These are phyloP conservation scores for Oscheius sp. DNA, from an alignment of 2,888 invertebrate species.

Conservation along the genomic window DNA sequence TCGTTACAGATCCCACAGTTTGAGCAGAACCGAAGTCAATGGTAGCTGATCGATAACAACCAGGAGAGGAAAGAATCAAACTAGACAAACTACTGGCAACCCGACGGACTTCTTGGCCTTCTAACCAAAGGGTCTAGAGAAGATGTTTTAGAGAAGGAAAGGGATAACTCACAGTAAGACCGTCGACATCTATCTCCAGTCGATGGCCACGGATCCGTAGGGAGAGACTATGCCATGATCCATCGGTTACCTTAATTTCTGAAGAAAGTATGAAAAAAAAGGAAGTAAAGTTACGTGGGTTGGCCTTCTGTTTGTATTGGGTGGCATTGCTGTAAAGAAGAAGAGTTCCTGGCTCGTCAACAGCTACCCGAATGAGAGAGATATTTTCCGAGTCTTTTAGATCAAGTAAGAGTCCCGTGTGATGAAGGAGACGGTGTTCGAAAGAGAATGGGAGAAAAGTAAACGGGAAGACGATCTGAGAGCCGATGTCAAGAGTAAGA, in stretches of 20 bases:
- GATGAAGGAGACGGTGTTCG: slow-evolving; percentile 66
- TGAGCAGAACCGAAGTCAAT: slow-evolving; percentile 58
- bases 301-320: slow-evolving; percentile 58
- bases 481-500: slow-evolving; percentile 54
- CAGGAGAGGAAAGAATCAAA: slow-evolving; percentile 55
- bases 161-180: slow-evolving; percentile 46
- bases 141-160: neutral
- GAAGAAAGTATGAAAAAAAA: neutral
- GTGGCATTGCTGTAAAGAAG: slow-evolving; percentile 56
- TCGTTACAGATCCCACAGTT: slow-evolving; percentile 51
- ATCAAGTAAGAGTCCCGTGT: slow-evolving; percentile 44
- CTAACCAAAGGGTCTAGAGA: slow-evolving; percentile 58
- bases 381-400: slow-evolving; percentile 59
- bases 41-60: slow-evolving; percentile 66
- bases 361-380: slow-evolving; percentile 53
- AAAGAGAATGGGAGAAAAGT: slow-evolving; percentile 67
- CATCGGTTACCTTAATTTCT: slow-evolving; percentile 56
- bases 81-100: slow-evolving; percentile 54
- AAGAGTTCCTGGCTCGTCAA: slow-evolving; percentile 47
- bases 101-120: slow-evolving; percentile 58
- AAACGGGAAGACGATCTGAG: slow-evolving; percentile 59
- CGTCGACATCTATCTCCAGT: slow-evolving; percentile 67
- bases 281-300: slow-evolving; percentile 44
- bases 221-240: slow-evolving; percentile 65
- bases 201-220: slow-evolving; percentile 62